Conservation (phyloP, 2,888 invertebrate genomes). For the Hypomecis punctinalis region DNA sequence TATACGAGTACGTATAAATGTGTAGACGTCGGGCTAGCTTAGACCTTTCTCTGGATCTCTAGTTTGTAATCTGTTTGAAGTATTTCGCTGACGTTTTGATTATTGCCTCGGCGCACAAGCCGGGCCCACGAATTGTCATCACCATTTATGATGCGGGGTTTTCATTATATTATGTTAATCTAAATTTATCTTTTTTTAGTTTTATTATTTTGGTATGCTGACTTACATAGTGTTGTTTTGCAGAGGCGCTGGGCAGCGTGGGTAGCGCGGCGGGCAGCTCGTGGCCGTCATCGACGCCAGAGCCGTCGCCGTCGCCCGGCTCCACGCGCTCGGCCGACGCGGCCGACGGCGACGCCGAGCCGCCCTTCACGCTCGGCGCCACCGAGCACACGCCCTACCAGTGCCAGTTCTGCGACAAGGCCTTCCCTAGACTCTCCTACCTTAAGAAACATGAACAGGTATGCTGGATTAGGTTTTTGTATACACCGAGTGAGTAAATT, state of each 20-base stretch:
- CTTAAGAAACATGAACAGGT: constrained; percentile 97
- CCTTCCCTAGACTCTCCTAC: constrained; percentile 94
- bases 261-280: constrained; percentile 88
- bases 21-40: too few relatives aligned
- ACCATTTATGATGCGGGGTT: too few relatives aligned
- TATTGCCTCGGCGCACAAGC: too few relatives aligned
- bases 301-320: constrained; percentile 85
- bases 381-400: constrained; percentile 93
- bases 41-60: too few relatives aligned
- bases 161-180: too few relatives aligned
- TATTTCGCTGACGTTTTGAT: too few relatives aligned
- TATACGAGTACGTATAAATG: too few relatives aligned
- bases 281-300: constrained; percentile 88
- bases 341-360: constrained; percentile 87
- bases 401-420: constrained; percentile 96
- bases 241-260: constrained; percentile 88
- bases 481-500: too few relatives aligned
- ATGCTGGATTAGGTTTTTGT: constrained; percentile 45
- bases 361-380: constrained; percentile 87
- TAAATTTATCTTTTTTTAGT: too few relatives aligned
- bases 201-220: too few relatives aligned
- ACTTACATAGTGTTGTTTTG: constrained; percentile 27
- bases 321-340: constrained; percentile 88
- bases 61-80: too few relatives aligned
- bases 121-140: too few relatives aligned